phyloP scores from a whole-genome alignment of 2,888 invertebrate genomes.

The Sylvicola fuscatus region DNA sequence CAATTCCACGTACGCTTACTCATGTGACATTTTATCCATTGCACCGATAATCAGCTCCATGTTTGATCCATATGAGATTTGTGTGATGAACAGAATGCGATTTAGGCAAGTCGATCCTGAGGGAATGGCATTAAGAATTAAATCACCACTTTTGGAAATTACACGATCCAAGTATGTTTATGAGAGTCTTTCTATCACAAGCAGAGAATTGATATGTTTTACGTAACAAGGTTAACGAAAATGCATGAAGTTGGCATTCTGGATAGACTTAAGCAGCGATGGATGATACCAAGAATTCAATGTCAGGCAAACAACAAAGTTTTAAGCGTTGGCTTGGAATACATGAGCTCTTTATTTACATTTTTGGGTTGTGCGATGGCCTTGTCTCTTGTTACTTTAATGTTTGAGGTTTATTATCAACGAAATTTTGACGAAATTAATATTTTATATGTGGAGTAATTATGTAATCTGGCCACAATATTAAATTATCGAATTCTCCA shows the following conservation, averaged over 20 bases:
- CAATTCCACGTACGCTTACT: constrained; percentile 17
- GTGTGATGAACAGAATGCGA: constrained; percentile 19
- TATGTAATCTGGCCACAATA: too few relatives aligned
- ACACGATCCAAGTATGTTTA: constrained; percentile 11
- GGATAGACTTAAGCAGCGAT: constrained; percentile 14
- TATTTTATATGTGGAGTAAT: too few relatives aligned
- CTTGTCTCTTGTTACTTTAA: too few relatives aligned
- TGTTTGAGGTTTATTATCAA: too few relatives aligned
- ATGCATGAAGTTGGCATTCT: constrained; percentile 18
- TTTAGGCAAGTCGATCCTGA: constrained; percentile 14
- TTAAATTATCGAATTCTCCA: too few relatives aligned
- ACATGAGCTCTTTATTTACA: constrained; percentile 19
- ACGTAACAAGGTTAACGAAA: constrained; percentile 13
- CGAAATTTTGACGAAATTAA: too few relatives aligned
- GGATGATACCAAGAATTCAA: constrained; percentile 15
- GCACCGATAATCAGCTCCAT: constrained; percentile 14
- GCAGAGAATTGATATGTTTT: too few relatives aligned
- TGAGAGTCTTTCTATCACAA: not conserved
- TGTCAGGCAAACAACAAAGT: constrained; percentile 16
- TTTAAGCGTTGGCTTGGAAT: constrained; percentile 19
- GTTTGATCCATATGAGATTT: constrained; percentile 19
- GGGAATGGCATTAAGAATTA: constrained; percentile 11
- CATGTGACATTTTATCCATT: constrained; percentile 14
- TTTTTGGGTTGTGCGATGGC: constrained; percentile 10
- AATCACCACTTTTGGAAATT: constrained; percentile 18